Evolutionary conservation across 2,797 vertebrate genomes (phyloP).

Genomic region (Rachycentron canadum): DNA sequence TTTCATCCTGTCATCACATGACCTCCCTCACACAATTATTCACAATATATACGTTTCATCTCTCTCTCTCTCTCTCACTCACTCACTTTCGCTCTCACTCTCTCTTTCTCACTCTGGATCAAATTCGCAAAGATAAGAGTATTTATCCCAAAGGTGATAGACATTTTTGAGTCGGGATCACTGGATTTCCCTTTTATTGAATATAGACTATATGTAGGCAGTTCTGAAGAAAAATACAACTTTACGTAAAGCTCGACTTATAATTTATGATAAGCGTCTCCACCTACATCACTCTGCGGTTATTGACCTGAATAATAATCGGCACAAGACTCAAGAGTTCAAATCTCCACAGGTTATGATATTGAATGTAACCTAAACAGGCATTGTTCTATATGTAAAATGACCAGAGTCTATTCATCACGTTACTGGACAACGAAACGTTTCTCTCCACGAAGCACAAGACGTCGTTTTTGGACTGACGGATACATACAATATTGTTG

Average conservation of each 20-base stretch:
- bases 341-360: conserved; percentile 65
- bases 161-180: conserved; percentile 44
- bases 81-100: neutral
- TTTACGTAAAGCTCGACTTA: conserved; percentile 58
- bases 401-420: conserved; percentile 56
- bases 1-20: conserved; percentile 52
- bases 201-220: conserved; percentile 72
- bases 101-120: neutral
- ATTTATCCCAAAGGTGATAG: neutral
- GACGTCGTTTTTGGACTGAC: conserved; percentile 50
- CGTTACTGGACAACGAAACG: conserved; percentile 64
- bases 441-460: conserved; percentile 67
- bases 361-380: conserved; percentile 69
- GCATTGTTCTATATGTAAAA: conserved; percentile 53
- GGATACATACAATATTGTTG: conserved; percentile 51
- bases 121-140: neutral
- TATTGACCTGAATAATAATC: conserved; percentile 67
- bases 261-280: conserved; percentile 47
- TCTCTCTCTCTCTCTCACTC: neutral
- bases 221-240: conserved; percentile 75
- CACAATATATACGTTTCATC: neutral
- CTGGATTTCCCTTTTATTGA: conserved; percentile 73
- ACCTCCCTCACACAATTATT: conserved; percentile 25
- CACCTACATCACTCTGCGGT: conserved; percentile 41
- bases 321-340: conserved; percentile 53